Evolutionary conservation across 2,113 vertebrate genomes (phyloP), one percentile per base, ranked within the genome.

Genomic region (Chamaea fasciata): DNA sequence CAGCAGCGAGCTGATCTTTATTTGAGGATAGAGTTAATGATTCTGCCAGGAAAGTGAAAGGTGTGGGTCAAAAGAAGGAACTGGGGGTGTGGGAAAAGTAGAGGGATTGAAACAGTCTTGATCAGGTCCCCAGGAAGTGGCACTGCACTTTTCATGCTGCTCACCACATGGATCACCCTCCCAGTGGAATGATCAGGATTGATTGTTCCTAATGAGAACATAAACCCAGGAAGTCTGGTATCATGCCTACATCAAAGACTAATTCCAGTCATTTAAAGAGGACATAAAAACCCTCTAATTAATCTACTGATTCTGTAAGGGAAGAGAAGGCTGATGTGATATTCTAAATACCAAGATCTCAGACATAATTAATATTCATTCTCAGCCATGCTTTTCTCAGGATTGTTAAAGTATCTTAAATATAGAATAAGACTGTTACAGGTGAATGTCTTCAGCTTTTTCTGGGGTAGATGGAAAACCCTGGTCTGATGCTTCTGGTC

Each of bases 251-350:
- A 70, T 87, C 82, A 90, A 3, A 74, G 82, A 83, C 87, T 95
- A 83, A 94, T 93, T 95, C 84, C 78, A 93, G 46, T 33, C 52
- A 67, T 68, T 87, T 94, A 50, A 80, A 88, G 74, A 80, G 46
- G 67, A 70, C 67, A 74, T 82, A 52, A 95, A 94, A 82, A 9
- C 2, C 19, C 35, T 42, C 9, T 93, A 77, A 95, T 83, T 79
- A 88, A 90, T 79, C 90, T 42, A 24, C 88, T 73, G 67, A 65
- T 94, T 76, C 70, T 4, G 3, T 27, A 87, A 65, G 41, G 62
- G 39, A 90, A 76, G 49, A 52, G 65, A 94, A 83, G 62, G 87
- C 83, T 83, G 57, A 68, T 80, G 42, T 10, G 71, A 80, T 84
- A 84, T 30, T 92, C 82, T 84, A 92, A 92, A 91, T 87, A 76